Base-by-base conservation (phyloP, 2,888 invertebrate species). In the Drosophila infuscata region DNA sequence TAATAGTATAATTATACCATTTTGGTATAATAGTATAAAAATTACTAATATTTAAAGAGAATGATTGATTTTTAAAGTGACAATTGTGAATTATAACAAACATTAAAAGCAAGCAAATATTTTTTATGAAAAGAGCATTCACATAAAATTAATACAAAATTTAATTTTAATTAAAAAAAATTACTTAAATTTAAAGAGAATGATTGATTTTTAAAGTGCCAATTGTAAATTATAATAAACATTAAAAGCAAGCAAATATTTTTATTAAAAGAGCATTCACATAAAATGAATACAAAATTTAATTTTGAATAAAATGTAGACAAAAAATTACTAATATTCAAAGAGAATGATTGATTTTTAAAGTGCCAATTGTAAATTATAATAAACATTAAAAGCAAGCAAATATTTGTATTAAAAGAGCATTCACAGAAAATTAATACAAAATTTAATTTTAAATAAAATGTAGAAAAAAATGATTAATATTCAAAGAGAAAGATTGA, bases 261-360 rank as follows among this genome's bases (percentile, higher is more conserved):
- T 43, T 0, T 0, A 20, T 3, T 41, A 41, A 9, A 41, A 41
- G n/a, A n/a, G 38, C 38, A 1, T 11, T 20, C 20, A 3, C 20
- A 20, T 20, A 3, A 1, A 20, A 8, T 20, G 12, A 12, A 3
- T 43, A 0, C 7, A 7, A 2, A 7, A 15, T 4, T 20, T 2
- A 46, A 30, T 51, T 43, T n/a, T n/a, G 11, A 25, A 51, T 43
- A 2, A 15, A 33, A 12, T 43, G 11, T 17, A 3, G 7, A 7
- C n/a, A n/a, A n/a, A n/a, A n/a, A n/a, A n/a, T n/a, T n/a, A n/a
- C n/a, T n/a, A n/a, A 20, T 29, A 20, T 25, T 29, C 5, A 4
- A 36, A 25, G 17, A 51, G 12, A 17, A 3, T 69, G 53, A 52
- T 62, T 53, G 48, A 81, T 76, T 62, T 58, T 49, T 6, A 6